Evolutionary conservation across 2,888 invertebrate genomes (phyloP), one percentile per base, ranked within the genome.

Genomic region (Invenusta paracnida): DNA sequence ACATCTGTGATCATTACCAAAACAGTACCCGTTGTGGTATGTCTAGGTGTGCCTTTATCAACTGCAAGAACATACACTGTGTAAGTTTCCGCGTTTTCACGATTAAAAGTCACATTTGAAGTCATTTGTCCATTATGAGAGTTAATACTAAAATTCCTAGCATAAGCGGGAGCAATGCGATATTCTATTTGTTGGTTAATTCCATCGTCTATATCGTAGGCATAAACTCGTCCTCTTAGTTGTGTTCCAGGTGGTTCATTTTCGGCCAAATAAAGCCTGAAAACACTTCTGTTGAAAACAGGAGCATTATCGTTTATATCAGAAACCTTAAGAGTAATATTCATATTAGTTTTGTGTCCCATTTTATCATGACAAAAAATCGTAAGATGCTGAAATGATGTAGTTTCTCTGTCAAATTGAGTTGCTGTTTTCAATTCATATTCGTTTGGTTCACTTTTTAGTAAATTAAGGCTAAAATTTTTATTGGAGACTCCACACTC

Each of bases 271-370:
- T 84, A 67, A 1, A 84, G 27, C 1, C 28, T 73, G 25, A 67
- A 84, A 67, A 84, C 28, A 25, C 67, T 67, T 66, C 67, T 84
- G 25, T 66, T 84, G 31, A 84, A 84, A 25, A 30, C 31, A 11
- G 84, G 84, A 17, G 84, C 67, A 67, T 84, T 84, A 67, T 84
- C 84, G 25, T 84, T 84, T 1, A 84, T 25, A 73, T 84, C 84
- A 27, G 66, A 67, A 1, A 84, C 28, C n/a, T 67, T 84, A 0
- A 84, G 27, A 1, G 84, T 81, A 25, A 67, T 27, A 23, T 84
- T 84, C 2, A 67, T 1, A n/a, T 25, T 67, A 25, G 84, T 73
- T 25, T n/a, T 1, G 28, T 84, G 66, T 81, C 84, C 84, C 17
- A 67, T 13, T 28, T 66, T 29, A 25, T 84, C 84, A 2, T 73